Base-by-base conservation (phyloP, 1,140 invertebrate species). In the Bombyx mori region DNA sequence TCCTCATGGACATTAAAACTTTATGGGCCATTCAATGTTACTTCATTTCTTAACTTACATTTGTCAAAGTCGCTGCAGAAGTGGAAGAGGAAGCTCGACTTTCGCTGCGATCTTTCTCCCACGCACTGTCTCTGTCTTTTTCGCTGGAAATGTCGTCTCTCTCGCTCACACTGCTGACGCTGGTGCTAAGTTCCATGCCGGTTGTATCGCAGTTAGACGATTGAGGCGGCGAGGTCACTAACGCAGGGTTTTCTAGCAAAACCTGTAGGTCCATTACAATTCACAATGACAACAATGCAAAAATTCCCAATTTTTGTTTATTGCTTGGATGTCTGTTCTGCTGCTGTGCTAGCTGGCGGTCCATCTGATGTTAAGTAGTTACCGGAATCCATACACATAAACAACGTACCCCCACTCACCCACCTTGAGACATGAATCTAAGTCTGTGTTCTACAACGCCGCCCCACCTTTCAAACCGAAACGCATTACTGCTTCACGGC, bases 21-120 rank as follows among this genome's bases (percentile, higher is more conserved):
- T 35, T 35, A 35, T 35, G 0, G 4, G 26, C 26, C 1, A 1
- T 35, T 35, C 0, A 35, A 35, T 35, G 0, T 35, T 35, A 35
- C 26, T 35, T 35, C 26, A 18, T 26, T 22, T 35, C 55, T 49
- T 52, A 43, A 74, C 86, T 89, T 78, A 91, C 90, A 80, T 91
- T 90, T 60, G 89, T 91, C 35, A 91, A 72, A 10, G 89, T 90
- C 44, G 86, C 82, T 60, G 83, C 88, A 56, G 83, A 86, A 2
- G 26, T 35, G 12, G 70, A 69, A 49, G 81, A 79, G 0, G 82
- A 82, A 3, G 75, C 79, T 12, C 83, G 60, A 49, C 78, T 82
- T 10, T 69, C 79, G 43, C 75, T 77, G 42, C 77, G 70, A 47
- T 88, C 83, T 61, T 79, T 83, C 9, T 86, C 85, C 75, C 79